These are phyloP conservation scores for Labrus mixtus DNA, from an alignment of 2,113 vertebrate genomes.

Conservation along the genomic window DNA sequence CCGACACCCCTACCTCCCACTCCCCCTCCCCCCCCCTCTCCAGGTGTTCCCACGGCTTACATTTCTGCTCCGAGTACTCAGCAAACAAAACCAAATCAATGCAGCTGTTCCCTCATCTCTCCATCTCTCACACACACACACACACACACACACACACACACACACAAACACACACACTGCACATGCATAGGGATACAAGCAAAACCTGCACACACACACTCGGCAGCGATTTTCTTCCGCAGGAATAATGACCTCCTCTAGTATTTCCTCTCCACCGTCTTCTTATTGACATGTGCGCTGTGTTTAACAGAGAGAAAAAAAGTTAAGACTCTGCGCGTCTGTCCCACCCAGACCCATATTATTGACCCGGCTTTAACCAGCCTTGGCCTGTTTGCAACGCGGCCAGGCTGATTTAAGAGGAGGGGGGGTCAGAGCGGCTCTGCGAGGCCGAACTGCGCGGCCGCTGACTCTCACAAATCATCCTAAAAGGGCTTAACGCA, in stretches of 20 bases:
- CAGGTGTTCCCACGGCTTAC: conserved; percentile 82
- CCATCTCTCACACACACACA: not conserved
- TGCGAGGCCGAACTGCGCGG: conserved; percentile 61
- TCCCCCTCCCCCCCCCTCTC: conserved; percentile 66
- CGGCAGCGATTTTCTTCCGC: conserved; percentile 41
- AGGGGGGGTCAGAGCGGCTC: conserved; percentile 53
- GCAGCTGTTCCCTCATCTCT: conserved; percentile 68
- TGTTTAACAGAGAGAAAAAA: conserved; percentile 63
- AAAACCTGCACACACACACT: conserved; percentile 30
- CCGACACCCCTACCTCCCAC: conserved; percentile 65
- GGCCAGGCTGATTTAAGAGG: conserved; percentile 52
- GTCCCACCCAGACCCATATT: conserved; percentile 55
- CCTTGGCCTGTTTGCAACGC: conserved; percentile 64
- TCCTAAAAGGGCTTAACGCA: conserved; percentile 78
- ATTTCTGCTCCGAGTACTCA: conserved; percentile 77
- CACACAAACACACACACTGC: not conserved
- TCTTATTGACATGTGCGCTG: conserved; percentile 55
- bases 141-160: too few relatives aligned
- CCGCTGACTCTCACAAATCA: conserved; percentile 76
- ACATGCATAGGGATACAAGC: conserved; percentile 33
- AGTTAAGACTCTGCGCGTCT: conserved; percentile 41
- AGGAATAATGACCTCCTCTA: conserved; percentile 60
- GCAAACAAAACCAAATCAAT: conserved; percentile 80
- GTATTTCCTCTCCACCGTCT: conserved; percentile 46
- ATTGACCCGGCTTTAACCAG: conserved; percentile 74